A percentile compares a stretch with the other conserved stretches of the same genome.
These are phyloP conservation scores for Motacilla alba DNA, from an alignment of 2,113 vertebrate species.

Conservation along the genomic window DNA sequence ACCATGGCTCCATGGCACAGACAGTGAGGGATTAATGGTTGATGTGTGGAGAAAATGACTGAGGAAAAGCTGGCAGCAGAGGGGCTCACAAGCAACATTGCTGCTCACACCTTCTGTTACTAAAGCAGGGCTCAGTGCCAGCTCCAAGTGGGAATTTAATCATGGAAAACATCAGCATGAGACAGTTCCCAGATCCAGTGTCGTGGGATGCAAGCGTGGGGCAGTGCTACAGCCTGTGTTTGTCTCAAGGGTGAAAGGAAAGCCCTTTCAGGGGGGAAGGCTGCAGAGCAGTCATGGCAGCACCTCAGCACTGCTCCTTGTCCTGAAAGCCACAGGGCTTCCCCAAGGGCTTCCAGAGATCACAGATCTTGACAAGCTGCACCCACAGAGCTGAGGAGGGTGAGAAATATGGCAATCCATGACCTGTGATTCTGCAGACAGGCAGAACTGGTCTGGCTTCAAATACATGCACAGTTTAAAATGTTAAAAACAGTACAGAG, in stretches of 20 bases:
- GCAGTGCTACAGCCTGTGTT: not conserved
- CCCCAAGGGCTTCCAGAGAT: not conserved
- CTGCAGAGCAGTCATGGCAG: not conserved
- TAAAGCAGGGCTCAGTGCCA: not conserved
- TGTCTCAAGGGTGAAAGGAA: not conserved
- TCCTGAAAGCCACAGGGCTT: not conserved
- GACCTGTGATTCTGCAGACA: not conserved
- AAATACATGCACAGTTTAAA: not conserved
- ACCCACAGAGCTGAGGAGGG: not conserved
- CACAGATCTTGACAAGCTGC: not conserved
- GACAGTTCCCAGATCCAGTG: not conserved
- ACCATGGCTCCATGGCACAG: not conserved
- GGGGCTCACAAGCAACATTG: rapidly evolving
- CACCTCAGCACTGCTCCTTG: not conserved
- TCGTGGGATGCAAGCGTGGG: rapidly evolving
- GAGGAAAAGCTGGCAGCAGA: not conserved
- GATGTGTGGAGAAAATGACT: not conserved
- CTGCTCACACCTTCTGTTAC: not conserved
- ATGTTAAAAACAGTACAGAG: not conserved
- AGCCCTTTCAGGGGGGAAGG: not conserved
- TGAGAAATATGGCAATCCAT: not conserved
- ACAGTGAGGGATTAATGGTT: rapidly evolving
- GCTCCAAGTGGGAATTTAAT: not conserved
- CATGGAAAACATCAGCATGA: not conserved
- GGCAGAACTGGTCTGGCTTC: not conserved